These are phyloP conservation scores for Odontomyia ornata DNA, from an alignment of 2,888 invertebrate genomes.

Conservation along the genomic window DNA sequence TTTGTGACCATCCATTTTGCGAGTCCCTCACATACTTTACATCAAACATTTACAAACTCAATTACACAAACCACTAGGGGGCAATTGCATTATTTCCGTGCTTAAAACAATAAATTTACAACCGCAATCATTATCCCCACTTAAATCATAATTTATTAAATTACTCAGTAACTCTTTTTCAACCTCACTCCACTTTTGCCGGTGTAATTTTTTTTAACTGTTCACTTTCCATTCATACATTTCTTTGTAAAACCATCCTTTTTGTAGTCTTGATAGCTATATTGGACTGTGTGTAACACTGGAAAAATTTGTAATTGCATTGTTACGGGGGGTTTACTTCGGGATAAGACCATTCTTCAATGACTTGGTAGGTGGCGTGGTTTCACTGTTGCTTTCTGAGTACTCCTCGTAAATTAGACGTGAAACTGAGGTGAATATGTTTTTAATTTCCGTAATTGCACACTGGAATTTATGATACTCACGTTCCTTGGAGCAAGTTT, in stretches of 20 bases:
- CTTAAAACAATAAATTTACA: neutral
- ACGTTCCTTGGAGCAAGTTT: neutral
- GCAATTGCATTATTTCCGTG: neutral
- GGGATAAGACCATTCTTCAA: slow-evolving; percentile 26
- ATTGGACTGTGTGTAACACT: neutral
- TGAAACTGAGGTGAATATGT: slow-evolving; percentile 48
- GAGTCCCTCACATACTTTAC: too few relatives aligned
- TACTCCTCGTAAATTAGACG: slow-evolving; percentile 40
- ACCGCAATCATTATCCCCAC: neutral
- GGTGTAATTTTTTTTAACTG: neutral
- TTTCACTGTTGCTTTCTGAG: slow-evolving; percentile 1
- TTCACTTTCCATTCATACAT: neutral
- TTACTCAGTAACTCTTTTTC: slow-evolving; percentile 33
- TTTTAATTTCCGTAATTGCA: slow-evolving; percentile 49
- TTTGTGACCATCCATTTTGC: too few relatives aligned
- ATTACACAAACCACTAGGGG: too few relatives aligned
- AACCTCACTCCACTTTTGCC: neutral
- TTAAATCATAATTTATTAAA: slow-evolving; percentile 39
- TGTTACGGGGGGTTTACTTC: slow-evolving; percentile 29
- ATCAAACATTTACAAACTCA: too few relatives aligned
- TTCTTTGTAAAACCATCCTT: neutral
- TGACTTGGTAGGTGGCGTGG: neutral
- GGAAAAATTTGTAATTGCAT: slow-evolving; percentile 26
- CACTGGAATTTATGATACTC: slow-evolving; percentile 43
- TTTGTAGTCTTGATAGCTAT: slow-evolving; percentile 12